Evolutionary conservation across 2,113 vertebrate species (phyloP).

Genomic region (Chionodraco myersi): DNA sequence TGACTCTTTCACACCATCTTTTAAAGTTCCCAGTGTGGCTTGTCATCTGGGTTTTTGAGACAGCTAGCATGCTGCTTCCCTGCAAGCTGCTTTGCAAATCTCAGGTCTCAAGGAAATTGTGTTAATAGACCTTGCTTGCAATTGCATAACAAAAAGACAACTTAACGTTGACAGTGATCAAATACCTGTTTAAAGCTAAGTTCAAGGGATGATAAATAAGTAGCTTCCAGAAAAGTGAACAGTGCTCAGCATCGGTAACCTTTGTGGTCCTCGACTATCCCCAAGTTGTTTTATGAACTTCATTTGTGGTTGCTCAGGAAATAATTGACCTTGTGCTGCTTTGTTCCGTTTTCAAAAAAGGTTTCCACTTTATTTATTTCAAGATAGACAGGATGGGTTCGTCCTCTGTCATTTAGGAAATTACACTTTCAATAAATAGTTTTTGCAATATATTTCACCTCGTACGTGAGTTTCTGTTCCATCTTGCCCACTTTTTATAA

Average conservation of each 20-base stretch:
- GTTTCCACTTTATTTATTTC: not conserved
- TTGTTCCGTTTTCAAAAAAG: not conserved
- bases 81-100: slow-evolving; percentile 7
- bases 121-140: not conserved
- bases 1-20: not conserved
- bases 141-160: not conserved
- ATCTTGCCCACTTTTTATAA: not conserved
- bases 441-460: slow-evolving; percentile 12
- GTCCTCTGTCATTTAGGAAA: not conserved
- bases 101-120: slow-evolving; percentile 9
- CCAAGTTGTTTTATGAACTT: not conserved
- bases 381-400: not conserved
- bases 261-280: too few species aligned
- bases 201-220: not conserved
- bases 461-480: not conserved
- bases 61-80: not conserved
- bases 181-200: too few species aligned
- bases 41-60: not conserved
- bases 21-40: not conserved
- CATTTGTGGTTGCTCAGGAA: not conserved
- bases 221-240: too few species aligned
- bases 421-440: not conserved
- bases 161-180: slow-evolving; percentile 4
- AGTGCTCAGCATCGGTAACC: not conserved
- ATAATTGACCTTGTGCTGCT: not conserved